Base-by-base conservation (phyloP, 1,140 invertebrate species). In the Tenebrio molitor region DNA sequence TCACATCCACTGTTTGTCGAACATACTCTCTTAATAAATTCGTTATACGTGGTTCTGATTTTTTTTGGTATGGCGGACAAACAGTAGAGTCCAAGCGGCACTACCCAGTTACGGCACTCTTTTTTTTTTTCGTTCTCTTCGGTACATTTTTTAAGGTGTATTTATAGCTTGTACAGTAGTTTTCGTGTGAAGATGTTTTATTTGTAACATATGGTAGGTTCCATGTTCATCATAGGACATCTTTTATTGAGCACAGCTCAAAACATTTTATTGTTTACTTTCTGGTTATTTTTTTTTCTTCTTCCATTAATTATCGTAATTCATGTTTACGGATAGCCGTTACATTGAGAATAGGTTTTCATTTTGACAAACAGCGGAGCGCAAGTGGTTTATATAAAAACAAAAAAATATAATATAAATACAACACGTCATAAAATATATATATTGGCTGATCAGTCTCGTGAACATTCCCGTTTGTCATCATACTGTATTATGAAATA, bases 131-230 rank as follows among this genome's bases (percentile, higher is more conserved):
- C n/a, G n/a, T 58, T 29, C 16, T 21, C 15, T 58, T 58, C 50
- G 10, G 50, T 58, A 53, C 7, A 23, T 34, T 25, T 25, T 78
- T 74, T 77, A 74, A 74, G 3, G 74, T 69, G 69, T 46, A 29
- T 29, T 58, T 58, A 58, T 58, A 58, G 23, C 58, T 73, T 79
- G 78, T 79, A 79, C 75, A 79, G 78, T 78, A 77, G 74, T 64
- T 74, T 58, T 50, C 17, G 15, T 29, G 50, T 15, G 50, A 29
- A n/a, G 23, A 62, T 72, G 58, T 77, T 73, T 68, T 66, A 44
- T 74, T 79, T 81, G 80, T 81, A 81, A 81, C 80, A 81, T 81
- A 81, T 81, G 80, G 80, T 79, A 80, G 67, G 78, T 77, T 64
- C 73, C 71, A 69, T 75, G 71, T 76, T 78, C 73, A 74, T 76